Conservation (phyloP, 2,888 invertebrate genomes). For the Tenthredo scrophulariae region DNA sequence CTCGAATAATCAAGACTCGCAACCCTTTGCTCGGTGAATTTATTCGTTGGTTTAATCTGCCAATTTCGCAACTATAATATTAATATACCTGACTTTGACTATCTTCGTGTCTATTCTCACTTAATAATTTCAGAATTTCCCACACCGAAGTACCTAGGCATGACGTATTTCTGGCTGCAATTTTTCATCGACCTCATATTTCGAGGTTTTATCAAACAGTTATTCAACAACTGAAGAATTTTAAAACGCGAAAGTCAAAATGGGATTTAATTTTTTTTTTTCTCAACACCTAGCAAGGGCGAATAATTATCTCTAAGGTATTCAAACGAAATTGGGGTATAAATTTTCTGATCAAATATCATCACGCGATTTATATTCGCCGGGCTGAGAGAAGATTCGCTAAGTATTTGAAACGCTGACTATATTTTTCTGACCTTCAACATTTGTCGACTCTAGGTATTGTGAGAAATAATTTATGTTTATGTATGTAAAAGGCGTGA, state of each 20-base stretch:
- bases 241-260: neutral
- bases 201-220: neutral
- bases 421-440: neutral
- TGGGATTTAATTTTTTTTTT: neutral
- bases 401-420: neutral
- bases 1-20: neutral
- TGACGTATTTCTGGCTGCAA: neutral
- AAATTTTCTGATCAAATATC: neutral
- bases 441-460: neutral
- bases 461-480: neutral
- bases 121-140: neutral
- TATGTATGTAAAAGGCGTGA: too few species aligned
- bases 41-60: constrained; percentile 6
- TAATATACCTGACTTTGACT: neutral
- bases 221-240: neutral
- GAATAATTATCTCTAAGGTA: neutral
- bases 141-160: too few species aligned
- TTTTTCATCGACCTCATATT: neutral
- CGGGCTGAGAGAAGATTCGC: neutral
- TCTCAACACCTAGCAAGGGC: neutral
- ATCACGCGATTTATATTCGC: neutral
- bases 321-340: neutral
- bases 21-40: neutral
- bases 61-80: neutral
- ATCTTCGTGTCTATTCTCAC: neutral